Base-by-base conservation (phyloP, 2,888 invertebrate genomes). In the Dryobota labecula region DNA sequence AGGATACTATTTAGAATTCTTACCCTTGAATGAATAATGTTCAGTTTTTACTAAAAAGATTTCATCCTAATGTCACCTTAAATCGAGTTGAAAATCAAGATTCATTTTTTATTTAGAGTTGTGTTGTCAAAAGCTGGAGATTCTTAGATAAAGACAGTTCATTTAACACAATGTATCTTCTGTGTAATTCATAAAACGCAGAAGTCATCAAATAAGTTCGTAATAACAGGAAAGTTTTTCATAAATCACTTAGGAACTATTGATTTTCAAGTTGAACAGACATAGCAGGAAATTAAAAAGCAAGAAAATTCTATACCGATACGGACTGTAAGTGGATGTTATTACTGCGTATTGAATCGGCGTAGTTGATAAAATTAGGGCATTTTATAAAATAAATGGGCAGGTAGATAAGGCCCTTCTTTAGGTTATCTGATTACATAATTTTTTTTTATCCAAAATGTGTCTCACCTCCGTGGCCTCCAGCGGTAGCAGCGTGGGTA, bases 361-460 rank as follows among this genome's bases (percentile, higher is more conserved):
- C 30, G 24, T 38, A 61, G 36, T 38, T 33, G 43, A 38, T 43
- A 18, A 8, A 73, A 79, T 79, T 53, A 47, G 33, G 30, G 24
- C 54, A 58, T 43, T 47, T 47, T 27, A 7, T 9, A 11, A 24
- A 49, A 13, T 13, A 65, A 62, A 72, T 65, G 54, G 33, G 63
- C 67, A 74, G 66, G 61, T 18, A 87, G 91, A 92, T 91, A 92
- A 92, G 88, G 78, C 76, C 67, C 76, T 73, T 49, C 54, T 74
- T 27, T 91, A 93, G 94, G 94, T 94, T 95, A 95, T 83, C 87
- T 89, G 90, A 88, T 95, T 95, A 95, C 94, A 95, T 95, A 95
- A 95, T 93, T 90, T 88, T 83, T 45, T 47, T 64, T 78, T 76
- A 76, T 68, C 60, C 75, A 73, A 79, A 81, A 75, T 70, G 43